These are phyloP conservation scores for Drosophila trichaetosa DNA, from an alignment of 2,888 invertebrate species.

Conservation along the genomic window DNA sequence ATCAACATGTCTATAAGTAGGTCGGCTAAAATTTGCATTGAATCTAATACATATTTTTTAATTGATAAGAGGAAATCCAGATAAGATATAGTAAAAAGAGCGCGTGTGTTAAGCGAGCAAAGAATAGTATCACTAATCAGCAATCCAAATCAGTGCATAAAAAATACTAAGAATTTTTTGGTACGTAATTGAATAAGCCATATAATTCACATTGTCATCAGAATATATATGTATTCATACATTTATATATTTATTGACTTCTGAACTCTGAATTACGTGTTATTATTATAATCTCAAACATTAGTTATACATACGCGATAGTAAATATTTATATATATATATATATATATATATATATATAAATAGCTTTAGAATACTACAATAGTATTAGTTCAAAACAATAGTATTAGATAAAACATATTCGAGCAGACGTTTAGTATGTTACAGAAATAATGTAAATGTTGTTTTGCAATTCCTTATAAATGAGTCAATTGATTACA, in stretches of 20 bases:
- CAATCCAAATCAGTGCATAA: not conserved
- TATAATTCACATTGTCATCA: not conserved
- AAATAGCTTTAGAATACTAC: not conserved
- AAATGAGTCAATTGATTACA: not conserved
- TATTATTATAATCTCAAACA: not conserved
- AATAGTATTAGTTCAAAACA: not conserved
- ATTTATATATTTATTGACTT: not conserved
- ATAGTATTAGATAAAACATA: not conserved
- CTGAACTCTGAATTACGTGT: not conserved
- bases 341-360: not conserved
- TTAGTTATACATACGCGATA: not conserved
- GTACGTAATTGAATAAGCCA: not conserved
- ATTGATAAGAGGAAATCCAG: slow-evolving; percentile 17
- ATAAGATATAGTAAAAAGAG: slow-evolving; percentile 31
- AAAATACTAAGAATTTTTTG: too few species aligned
- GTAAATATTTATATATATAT: not conserved
- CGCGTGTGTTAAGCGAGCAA: not conserved
- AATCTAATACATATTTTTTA: not conserved
- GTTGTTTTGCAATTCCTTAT: not conserved
- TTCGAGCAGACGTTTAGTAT: too few species aligned
- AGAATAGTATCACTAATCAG: not conserved
- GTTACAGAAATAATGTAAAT: too few species aligned
- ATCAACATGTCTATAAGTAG: slow-evolving; percentile 25
- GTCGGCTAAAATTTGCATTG: slow-evolving; percentile 15
- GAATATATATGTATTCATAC: not conserved